Evolutionary conservation across 2,113 vertebrate species (phyloP), one percentile per base, ranked within the genome.

Genomic region (Echinops telfairi): DNA sequence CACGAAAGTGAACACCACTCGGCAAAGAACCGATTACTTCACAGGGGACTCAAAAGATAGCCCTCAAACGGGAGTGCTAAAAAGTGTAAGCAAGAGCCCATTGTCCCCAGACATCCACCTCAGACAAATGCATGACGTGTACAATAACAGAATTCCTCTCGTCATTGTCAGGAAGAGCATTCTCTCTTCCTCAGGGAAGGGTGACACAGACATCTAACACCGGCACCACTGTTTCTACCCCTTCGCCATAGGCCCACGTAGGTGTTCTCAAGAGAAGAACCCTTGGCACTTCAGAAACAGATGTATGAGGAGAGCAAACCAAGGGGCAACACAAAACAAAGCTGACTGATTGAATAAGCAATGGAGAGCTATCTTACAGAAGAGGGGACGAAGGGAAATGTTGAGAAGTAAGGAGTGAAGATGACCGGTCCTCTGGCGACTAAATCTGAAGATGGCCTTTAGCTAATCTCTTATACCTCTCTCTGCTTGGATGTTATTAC

Each of bases 331-430:
- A 89, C n/a, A 99, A 97, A 99, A 99, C 96, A 98, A 99, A 97
- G 98, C 98, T 33, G 98, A 99, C 97, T 98, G 98, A 94, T 94
- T 99, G n/a, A n/a, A n/a, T n/a, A n/a, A n/a, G n/a, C 96, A 98
- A 98, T 95, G 94, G 98, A 96, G 98, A 98, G 97, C 98, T n/a
- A n/a, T n/a, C n/a, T n/a, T n/a, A n/a, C n/a, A 88, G 99, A 99
- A 88, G 97, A 98, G 14, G 98, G 98, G 91, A 95, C 97, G 97
- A 95, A 73, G 96, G 97, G 88, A 97, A 97, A 75, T 99, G 99
- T 98, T 98, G 98, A 97, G 99, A 99, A 97, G 98, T 98, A 90
- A 98, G 97, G 93, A 98, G 99, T 88, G 98, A 98, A 96, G 98
- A 98, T 84, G 97, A 97, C 94, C 97, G 96, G 95, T 99, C 98